phyloP scores from a whole-genome alignment of 2,113 vertebrate species.

The Penelope pileata region DNA sequence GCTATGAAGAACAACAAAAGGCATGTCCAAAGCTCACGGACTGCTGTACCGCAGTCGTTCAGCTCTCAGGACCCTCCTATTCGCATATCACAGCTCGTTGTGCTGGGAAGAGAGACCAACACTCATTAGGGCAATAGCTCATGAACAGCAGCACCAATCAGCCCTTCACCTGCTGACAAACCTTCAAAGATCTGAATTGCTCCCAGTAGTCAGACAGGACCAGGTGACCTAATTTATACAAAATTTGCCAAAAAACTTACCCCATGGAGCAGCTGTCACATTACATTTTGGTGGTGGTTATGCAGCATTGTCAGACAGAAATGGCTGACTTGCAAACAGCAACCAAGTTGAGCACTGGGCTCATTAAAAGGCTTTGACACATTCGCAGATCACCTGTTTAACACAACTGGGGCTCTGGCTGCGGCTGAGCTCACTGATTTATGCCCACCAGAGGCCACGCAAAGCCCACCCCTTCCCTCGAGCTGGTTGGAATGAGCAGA shows the following conservation, averaged over 20 bases:
- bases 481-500: not conserved
- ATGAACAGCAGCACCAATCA: constrained; percentile 10
- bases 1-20: not conserved
- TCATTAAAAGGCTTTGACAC: not conserved
- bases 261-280: not conserved
- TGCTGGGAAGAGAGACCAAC: not conserved
- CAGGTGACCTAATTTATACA: not conserved
- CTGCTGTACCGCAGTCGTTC: fast-evolving
- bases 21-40: not conserved
- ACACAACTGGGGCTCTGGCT: not conserved
- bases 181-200: not conserved
- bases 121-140: not conserved
- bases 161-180: not conserved
- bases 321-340: not conserved
- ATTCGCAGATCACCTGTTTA: not conserved
- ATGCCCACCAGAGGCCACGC: not conserved
- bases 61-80: not conserved
- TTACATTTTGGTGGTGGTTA: not conserved
- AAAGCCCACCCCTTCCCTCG: not conserved
- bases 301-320: not conserved
- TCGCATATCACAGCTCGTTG: not conserved
- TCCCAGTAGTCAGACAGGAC: not conserved
- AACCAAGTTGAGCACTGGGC: not conserved
- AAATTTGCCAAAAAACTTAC: not conserved
- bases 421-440: not conserved